Percentiles rank a stretch among this genome's conserved stretches.
phyloP scores from a whole-genome alignment of 2,797 vertebrate species.

The Alauda arvensis region DNA sequence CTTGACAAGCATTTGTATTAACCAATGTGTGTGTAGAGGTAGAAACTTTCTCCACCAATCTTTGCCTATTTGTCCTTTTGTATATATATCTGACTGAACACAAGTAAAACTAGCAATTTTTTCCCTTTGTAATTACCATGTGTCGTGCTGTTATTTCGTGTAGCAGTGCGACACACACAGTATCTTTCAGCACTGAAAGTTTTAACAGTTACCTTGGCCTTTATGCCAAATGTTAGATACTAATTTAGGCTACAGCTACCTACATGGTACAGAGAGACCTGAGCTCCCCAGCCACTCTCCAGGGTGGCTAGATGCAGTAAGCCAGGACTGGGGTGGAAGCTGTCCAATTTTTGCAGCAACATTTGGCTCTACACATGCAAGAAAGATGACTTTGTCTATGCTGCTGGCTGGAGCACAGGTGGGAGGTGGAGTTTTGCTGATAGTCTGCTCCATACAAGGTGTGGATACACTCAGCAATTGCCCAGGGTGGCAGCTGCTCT shows the following conservation, averaged over 20 bases:
- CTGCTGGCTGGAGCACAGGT: not conserved
- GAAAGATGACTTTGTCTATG: not conserved
- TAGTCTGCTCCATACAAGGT: not conserved
- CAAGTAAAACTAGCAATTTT: too few relatives aligned
- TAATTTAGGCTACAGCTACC: not conserved
- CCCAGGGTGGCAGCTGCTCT: not conserved
- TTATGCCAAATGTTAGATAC: not conserved
- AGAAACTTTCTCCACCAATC: too few relatives aligned
- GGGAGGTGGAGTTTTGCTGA: not conserved
- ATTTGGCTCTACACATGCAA: not conserved
- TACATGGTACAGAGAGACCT: not conserved
- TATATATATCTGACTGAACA: too few relatives aligned
- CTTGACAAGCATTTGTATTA: too few relatives aligned
- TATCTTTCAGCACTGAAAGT: not conserved
- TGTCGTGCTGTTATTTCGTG: too few relatives aligned
- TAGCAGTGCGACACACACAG: not conserved
- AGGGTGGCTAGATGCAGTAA: not conserved
- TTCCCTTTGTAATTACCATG: too few relatives aligned
- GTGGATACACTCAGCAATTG: not conserved
- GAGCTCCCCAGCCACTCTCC: not conserved
- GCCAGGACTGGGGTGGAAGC: not conserved
- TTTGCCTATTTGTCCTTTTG: too few relatives aligned
- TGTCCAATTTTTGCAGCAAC: not conserved
- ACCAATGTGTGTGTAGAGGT: too few relatives aligned
- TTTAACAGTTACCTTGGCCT: not conserved